phyloP scores from a whole-genome alignment of 2,797 vertebrate genomes.

The Arctocebus calabarensis region DNA sequence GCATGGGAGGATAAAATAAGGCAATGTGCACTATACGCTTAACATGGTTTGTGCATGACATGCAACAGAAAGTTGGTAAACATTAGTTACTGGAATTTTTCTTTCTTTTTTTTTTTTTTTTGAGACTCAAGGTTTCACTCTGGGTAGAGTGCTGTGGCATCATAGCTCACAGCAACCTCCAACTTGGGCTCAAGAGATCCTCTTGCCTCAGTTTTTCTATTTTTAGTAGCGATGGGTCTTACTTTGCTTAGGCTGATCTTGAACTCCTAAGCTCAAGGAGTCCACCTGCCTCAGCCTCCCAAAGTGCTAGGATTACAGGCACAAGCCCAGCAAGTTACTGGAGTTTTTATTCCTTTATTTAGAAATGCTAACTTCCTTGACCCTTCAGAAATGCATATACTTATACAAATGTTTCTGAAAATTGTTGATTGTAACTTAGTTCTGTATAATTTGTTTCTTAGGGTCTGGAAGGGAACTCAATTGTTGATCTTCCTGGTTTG shows the following conservation, averaged over 20 bases:
- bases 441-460: constrained; percentile 41
- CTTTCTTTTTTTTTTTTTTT: neutral
- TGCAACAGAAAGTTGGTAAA: neutral
- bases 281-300: too few species aligned
- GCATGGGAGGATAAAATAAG: neutral
- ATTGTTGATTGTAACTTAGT: constrained; percentile 37
- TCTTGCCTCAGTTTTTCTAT: too few species aligned
- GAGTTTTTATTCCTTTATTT: constrained; percentile 21
- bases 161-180: too few species aligned
- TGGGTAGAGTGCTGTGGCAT: too few species aligned
- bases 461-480: neutral
- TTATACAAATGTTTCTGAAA: neutral
- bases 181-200: too few species aligned
- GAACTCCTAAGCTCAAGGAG: too few species aligned
- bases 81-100: neutral
- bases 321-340: neutral
- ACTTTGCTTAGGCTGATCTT: too few species aligned
- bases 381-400: neutral
- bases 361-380: constrained; percentile 32
- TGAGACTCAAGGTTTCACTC: too few species aligned
- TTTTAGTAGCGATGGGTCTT: too few species aligned
- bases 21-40: neutral
- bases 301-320: too few species aligned
- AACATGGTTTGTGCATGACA: neutral
- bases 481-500: constrained; percentile 8